Conservation (phyloP, 1,140 invertebrate genomes). For the Drosophila tsacasi region DNA sequence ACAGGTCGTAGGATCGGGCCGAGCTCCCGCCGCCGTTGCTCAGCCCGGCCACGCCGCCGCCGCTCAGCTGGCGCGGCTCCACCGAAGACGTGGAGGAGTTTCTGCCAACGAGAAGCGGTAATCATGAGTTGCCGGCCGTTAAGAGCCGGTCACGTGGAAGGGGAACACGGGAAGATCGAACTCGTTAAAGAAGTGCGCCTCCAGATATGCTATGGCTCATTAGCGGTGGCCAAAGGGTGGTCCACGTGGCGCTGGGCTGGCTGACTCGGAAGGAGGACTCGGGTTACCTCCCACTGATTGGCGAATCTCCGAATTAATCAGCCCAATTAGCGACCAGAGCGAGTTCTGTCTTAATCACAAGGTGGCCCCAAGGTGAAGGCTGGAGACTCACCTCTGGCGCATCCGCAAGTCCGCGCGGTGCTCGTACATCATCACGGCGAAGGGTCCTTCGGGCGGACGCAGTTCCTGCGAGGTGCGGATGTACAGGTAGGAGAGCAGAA, state of each 20-base stretch:
- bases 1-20: conserved; percentile 84
- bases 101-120: conserved; percentile 28
- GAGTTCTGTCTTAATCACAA: conserved; percentile 31
- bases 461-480: conserved; percentile 88
- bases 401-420: conserved; percentile 81
- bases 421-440: conserved; percentile 87
- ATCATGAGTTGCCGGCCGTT: neutral
- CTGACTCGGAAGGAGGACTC: neutral
- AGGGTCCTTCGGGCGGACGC: conserved; percentile 86
- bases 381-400: conserved; percentile 80
- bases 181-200: conserved; percentile 12
- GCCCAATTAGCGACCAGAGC: conserved; percentile 56
- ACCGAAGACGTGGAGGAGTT: conserved; percentile 79
- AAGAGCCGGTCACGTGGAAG: neutral
- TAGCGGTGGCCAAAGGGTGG: conserved; percentile 43
- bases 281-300: conserved; percentile 17
- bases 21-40: conserved; percentile 55
- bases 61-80: conserved; percentile 62
- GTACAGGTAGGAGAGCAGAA: conserved; percentile 88
- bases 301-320: conserved; percentile 67
- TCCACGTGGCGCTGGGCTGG: neutral
- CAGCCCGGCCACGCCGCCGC: conserved; percentile 64
- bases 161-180: conserved; percentile 44
- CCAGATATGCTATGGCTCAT: conserved; percentile 39
- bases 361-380: neutral